These are phyloP conservation scores for Sphinx pinastri DNA, from an alignment of 2,888 invertebrate genomes.

Conservation along the genomic window DNA sequence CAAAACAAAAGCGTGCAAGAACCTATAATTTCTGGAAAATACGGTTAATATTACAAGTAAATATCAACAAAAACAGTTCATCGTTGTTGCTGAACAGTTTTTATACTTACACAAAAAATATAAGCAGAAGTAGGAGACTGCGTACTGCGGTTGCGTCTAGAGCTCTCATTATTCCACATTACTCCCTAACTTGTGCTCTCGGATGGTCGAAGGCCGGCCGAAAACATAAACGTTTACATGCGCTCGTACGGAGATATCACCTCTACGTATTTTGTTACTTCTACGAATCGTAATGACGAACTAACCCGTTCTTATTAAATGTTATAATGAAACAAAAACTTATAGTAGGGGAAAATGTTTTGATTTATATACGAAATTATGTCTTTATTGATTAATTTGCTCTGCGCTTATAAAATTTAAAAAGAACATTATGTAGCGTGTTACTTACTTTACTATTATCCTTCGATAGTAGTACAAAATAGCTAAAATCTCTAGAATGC, in stretches of 20 bases:
- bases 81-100: background rate
- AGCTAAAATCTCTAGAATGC: no score
- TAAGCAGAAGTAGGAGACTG: constrained; percentile 32
- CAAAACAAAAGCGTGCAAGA: background rate
- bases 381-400: no score
- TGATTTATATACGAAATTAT: background rate
- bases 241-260: constrained; percentile 2
- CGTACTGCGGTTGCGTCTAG: constrained; percentile 39
- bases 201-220: background rate
- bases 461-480: no score
- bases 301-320: background rate
- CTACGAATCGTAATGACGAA: constrained; percentile 8
- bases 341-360: background rate
- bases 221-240: constrained; percentile 8
- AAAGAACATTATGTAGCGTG: no score
- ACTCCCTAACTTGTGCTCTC: constrained; percentile 32
- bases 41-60: background rate
- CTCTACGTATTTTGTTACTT: constrained; percentile 15
- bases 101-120: background rate
- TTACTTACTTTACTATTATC: no score
- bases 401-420: no score
- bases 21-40: background rate
- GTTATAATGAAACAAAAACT: background rate
- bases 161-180: constrained; percentile 44
- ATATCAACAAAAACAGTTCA: background rate